These are phyloP conservation scores for Patagioenas fasciata DNA, from an alignment of 2,113 vertebrate genomes.

Conservation along the genomic window DNA sequence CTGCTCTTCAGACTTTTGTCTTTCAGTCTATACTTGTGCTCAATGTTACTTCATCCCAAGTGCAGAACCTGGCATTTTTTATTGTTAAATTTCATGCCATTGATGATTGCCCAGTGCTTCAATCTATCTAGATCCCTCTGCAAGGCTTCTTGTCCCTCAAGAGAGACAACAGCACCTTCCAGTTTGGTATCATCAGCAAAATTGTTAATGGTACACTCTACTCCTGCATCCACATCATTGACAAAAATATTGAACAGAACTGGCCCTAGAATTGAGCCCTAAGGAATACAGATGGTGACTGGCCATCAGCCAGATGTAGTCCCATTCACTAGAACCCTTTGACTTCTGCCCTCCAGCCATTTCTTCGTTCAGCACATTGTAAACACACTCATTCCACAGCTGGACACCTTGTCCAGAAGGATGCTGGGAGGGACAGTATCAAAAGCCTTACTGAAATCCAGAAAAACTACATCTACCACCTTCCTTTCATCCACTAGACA, in stretches of 20 bases:
- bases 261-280: background rate
- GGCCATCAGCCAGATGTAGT: too few relatives aligned
- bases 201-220: background rate
- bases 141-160: background rate
- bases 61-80: background rate
- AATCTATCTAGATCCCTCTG: background rate
- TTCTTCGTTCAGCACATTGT: too few relatives aligned
- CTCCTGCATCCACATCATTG: background rate
- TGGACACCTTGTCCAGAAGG: background rate
- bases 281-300: background rate
- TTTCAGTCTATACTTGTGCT: background rate
- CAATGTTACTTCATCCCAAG: accelerated
- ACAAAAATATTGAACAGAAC: background rate
- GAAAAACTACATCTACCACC: background rate
- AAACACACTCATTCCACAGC: too few relatives aligned
- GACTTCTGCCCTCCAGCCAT: too few relatives aligned
- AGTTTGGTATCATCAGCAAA: background rate
- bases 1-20: background rate
- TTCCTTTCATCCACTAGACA: background rate
- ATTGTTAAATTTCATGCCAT: background rate
- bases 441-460: background rate
- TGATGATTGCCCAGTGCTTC: too few relatives aligned
- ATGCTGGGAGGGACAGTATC: background rate
- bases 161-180: background rate
- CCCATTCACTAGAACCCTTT: too few relatives aligned